Evolutionary conservation across 2,888 invertebrate genomes (phyloP).

Genomic region (Amphipyra tragopoginis): DNA sequence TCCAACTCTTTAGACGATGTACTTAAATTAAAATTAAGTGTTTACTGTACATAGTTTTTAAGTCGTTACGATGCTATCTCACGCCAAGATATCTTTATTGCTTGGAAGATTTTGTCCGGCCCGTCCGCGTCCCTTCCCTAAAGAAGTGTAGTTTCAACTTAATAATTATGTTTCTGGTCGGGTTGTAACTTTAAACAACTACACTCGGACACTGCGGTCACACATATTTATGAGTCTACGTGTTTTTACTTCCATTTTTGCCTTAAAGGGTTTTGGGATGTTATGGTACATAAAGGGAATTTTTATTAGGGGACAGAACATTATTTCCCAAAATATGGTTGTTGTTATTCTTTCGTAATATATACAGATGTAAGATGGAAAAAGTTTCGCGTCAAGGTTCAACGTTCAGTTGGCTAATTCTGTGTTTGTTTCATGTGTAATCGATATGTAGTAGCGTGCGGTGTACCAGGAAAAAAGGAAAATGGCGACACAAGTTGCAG

Average conservation of each 20-base stretch:
- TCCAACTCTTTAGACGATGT: constrained; percentile 36
- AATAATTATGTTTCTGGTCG: constrained; percentile 60
- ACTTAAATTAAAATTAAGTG: constrained; percentile 55
- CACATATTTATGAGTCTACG: constrained; percentile 61
- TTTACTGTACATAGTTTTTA: constrained; percentile 56
- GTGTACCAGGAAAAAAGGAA: constrained; percentile 57
- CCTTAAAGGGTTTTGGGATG: constrained; percentile 49
- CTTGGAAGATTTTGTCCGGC: constrained; percentile 52
- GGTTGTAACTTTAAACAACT: constrained; percentile 56
- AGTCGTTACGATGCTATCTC: constrained; percentile 46
- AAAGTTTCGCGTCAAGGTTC: constrained; percentile 47
- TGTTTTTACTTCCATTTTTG: constrained; percentile 55
- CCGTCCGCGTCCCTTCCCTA: constrained; percentile 24
- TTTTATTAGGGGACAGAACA: constrained; percentile 54
- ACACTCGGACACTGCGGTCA: constrained; percentile 55
- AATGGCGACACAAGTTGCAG: constrained; percentile 67
- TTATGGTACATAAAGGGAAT: constrained; percentile 46
- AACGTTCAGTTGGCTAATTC: constrained; percentile 57
- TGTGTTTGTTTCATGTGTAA: constrained; percentile 54
- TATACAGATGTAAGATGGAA: constrained; percentile 27
- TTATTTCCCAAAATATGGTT: constrained; percentile 48
- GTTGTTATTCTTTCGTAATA: constrained; percentile 42
- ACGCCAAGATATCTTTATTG: constrained; percentile 53
- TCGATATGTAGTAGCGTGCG: constrained; percentile 60
- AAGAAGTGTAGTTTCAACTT: constrained; percentile 58